Percentiles rank a stretch among this genome's conserved stretches.
phyloP scores from a whole-genome alignment of 2,797 vertebrate species.

The Schizopygopsis malacanthus region DNA sequence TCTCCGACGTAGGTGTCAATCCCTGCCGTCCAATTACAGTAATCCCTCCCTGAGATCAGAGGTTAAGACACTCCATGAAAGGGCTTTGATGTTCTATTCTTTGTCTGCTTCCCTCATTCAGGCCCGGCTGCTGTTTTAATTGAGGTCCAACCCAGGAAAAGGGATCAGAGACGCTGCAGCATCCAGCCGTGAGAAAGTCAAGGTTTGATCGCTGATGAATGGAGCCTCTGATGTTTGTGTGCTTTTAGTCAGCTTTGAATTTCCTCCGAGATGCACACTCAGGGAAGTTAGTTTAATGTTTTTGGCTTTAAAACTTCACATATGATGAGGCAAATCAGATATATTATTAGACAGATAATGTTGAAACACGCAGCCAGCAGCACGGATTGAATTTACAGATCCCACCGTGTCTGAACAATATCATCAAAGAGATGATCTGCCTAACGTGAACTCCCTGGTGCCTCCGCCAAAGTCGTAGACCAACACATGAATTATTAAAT shows the following conservation, averaged over 20 bases:
- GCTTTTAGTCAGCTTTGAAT: constrained; percentile 27
- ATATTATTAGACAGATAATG: constrained; percentile 22
- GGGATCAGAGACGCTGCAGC: constrained; percentile 3
- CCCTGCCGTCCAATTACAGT: constrained; percentile 40
- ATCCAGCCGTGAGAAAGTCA: constrained; percentile 26
- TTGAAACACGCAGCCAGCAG: neutral
- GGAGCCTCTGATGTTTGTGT: neutral
- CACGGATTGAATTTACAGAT: constrained; percentile 30
- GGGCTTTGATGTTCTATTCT: constrained; percentile 52
- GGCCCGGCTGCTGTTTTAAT: constrained; percentile 12
- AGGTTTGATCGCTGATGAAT: constrained; percentile 6
- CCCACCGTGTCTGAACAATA: constrained; percentile 17
- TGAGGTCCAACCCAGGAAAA: constrained; percentile 19
- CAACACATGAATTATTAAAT: constrained; percentile 49
- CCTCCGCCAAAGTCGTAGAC: constrained; percentile 5
- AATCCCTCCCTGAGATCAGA: constrained; percentile 49
- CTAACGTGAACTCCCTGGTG: constrained; percentile 17
- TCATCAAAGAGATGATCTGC: constrained; percentile 26
- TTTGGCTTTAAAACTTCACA: constrained; percentile 1
- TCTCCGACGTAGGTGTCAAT: constrained; percentile 17
- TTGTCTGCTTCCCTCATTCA: constrained; percentile 43
- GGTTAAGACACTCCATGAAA: constrained; percentile 52
- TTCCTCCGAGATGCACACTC: neutral
- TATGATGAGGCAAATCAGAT: neutral
- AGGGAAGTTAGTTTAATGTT: constrained; percentile 2